phyloP scores from a whole-genome alignment of 2,888 invertebrate species.

The Melinaea menophilus region DNA sequence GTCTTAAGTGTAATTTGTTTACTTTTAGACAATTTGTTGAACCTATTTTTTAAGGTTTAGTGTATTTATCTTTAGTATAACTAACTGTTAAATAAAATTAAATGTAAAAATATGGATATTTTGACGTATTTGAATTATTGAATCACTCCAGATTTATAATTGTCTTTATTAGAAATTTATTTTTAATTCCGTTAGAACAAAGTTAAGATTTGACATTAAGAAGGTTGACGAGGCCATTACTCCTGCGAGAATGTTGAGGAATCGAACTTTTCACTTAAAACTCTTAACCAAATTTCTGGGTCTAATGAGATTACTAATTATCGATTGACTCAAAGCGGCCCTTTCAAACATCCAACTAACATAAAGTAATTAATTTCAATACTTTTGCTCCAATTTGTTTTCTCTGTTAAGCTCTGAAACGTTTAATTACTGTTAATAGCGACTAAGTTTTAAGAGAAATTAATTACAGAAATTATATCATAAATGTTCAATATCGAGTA shows the following conservation, averaged over 20 bases:
- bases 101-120: no score
- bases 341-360: conserved; percentile 36
- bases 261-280: conserved; percentile 40
- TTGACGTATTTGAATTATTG: no score
- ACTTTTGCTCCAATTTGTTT: conserved; percentile 39
- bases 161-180: neutral
- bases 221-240: conserved; percentile 33
- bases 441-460: neutral
- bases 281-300: conserved; percentile 33
- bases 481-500: conserved; percentile 2
- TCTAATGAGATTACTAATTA: conserved; percentile 42
- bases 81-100: no score
- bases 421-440: conserved; percentile 6
- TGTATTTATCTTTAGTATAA: neutral
- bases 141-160: no score
- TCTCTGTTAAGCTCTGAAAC: conserved; percentile 29
- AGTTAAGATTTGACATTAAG: conserved; percentile 24
- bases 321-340: conserved; percentile 35
- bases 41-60: neutral
- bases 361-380: conserved; percentile 40
- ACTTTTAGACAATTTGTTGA: conserved; percentile 3
- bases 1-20: conserved; percentile 27
- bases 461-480: conserved; percentile 5
- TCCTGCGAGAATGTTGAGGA: conserved; percentile 27
- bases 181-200: conserved; percentile 8